Percentiles rank a stretch among this genome's conserved stretches.
Conservation (phyloP, 2,113 vertebrate species). For the Isurus oxyrinchus region DNA sequence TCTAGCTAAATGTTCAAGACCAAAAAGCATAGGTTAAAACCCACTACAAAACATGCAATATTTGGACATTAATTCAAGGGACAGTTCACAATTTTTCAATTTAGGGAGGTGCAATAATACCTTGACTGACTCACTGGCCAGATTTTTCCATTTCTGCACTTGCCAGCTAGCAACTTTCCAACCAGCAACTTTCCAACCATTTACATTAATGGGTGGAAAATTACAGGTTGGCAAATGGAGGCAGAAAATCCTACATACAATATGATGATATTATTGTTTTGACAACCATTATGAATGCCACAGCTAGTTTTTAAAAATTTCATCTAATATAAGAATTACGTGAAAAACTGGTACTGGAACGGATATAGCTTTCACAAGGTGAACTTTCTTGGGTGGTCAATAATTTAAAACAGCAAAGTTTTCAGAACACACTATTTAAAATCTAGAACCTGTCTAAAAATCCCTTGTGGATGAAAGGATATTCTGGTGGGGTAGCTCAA, state of each 20-base stretch:
- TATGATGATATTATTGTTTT: neutral
- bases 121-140: neutral
- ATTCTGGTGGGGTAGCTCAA: neutral
- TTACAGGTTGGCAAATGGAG: neutral
- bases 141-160: neutral
- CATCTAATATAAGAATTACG: neutral
- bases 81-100: neutral
- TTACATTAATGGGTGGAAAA: neutral
- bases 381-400: neutral
- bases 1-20: neutral
- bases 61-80: neutral
- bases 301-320: neutral
- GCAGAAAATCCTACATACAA: slow-evolving; percentile 8
- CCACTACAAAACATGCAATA: neutral
- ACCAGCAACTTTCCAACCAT: neutral
- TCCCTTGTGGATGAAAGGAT: neutral
- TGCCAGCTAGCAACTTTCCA: neutral
- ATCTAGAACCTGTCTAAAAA: neutral
- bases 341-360: neutral
- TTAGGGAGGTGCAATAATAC: too few relatives aligned
- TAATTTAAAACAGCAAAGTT: neutral
- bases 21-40: neutral
- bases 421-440: neutral
- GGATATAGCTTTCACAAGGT: neutral
- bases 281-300: neutral